Conservation (phyloP, 37 sponge, comb jelly and placozoan genomes). For the Diacarnus erythraeanus region DNA sequence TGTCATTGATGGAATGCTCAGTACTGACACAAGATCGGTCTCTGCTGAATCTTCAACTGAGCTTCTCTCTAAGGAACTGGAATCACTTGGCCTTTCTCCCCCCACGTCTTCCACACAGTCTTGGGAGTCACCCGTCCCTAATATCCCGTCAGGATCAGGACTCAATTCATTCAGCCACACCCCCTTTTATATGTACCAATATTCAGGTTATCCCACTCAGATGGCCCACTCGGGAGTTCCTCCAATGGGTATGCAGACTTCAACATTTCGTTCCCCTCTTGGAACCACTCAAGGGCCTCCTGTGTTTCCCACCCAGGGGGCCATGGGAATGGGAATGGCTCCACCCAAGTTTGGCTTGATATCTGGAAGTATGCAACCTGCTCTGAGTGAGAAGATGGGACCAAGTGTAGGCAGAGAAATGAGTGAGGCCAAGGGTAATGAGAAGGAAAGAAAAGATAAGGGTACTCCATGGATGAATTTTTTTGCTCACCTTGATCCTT, state of each 20-base stretch:
- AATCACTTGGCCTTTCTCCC: neutral
- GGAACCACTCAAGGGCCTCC: neutral
- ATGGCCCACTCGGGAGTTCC: neutral
- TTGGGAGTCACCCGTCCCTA: neutral
- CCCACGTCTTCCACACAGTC: neutral
- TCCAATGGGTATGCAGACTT: neutral
- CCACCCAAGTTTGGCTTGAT: neutral
- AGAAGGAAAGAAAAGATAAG: slow-evolving; percentile 6
- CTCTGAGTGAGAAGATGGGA: neutral
- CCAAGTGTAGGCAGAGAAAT: neutral
- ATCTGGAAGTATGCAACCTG: neutral
- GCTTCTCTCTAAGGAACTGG: slow-evolving; percentile 12
- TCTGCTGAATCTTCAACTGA: neutral
- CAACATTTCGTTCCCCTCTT: slow-evolving; percentile 11
- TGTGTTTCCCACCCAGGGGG: neutral
- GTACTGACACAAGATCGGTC: neutral
- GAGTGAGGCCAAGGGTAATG: neutral
- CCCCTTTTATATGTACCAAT: neutral
- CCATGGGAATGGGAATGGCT: neutral
- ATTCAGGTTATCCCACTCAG: neutral
- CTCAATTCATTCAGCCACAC: neutral
- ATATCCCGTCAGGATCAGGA: neutral
- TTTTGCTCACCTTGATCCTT: slow-evolving; percentile 78
- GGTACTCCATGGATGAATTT: slow-evolving; percentile 59
- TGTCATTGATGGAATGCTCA: slow-evolving; percentile 12